phyloP scores from a whole-genome alignment of 2,113 vertebrate genomes.

The Terrapene triunguis region DNA sequence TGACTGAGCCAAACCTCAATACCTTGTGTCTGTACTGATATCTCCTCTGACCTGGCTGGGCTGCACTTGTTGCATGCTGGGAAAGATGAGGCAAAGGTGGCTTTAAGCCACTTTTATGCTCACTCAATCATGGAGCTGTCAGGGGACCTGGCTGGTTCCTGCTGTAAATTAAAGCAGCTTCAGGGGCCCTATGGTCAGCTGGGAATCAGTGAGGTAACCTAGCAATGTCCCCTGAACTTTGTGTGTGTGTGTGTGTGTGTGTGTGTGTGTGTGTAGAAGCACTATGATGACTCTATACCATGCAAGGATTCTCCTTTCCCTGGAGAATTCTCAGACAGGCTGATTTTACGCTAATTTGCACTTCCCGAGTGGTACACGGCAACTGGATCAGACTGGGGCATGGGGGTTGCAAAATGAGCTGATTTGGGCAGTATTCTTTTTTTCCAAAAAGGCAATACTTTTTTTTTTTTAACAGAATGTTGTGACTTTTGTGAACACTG shows the following conservation, averaged over 20 bases:
- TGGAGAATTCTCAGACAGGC: neutral
- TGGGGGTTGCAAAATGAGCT: rapidly evolving
- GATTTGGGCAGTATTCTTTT: neutral
- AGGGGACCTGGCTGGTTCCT: neutral
- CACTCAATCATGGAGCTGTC: neutral
- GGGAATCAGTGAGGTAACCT: neutral
- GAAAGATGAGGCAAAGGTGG: neutral
- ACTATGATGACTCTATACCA: neutral
- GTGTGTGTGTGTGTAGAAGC: neutral
- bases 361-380: neutral
- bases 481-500: neutral
- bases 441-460: neutral
- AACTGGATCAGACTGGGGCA: neutral
- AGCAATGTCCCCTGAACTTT: neutral
- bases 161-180: neutral
- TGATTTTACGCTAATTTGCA: neutral
- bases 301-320: rapidly evolving
- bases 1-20: neutral
- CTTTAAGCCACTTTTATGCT: conserved; percentile 26
- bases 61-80: neutral
- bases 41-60: neutral
- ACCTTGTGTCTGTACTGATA: neutral
- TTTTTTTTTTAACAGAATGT: neutral
- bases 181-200: neutral
- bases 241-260: too few relatives aligned